Base-by-base conservation (phyloP, 2,113 vertebrate genomes). In the Glaucidium brasilianum region DNA sequence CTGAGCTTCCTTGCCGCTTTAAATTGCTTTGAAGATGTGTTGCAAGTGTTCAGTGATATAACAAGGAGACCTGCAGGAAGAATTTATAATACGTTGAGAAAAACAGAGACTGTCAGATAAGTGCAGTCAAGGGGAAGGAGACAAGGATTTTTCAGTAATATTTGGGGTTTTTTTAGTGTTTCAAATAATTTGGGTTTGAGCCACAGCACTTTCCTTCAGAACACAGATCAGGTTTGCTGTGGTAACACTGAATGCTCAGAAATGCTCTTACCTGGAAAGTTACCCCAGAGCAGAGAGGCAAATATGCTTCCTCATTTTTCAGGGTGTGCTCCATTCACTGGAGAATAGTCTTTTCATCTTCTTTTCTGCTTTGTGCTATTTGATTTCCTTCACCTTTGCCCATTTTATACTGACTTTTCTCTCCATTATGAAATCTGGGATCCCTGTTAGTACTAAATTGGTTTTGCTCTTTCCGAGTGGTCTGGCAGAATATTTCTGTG, bases 241-340 rank as follows among this genome's bases (percentile, higher is more conserved):
- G 9, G 22, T 52, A 7, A 25, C 5, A 9, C 10, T 20, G 37
- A 12, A 10, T 1, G 8, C 18, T 67, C n/a, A 8, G 34, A 14
- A 29, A 15, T 3, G 21, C 41, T 13, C 7, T 23, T 25, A 4
- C 17, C 60, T 29, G 7, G 0, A 7, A 17, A 34, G 37, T 34
- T 7, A 18, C 39, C 43, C 43, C 2, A 1, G 19, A 45, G 52
- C 43, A 8, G 37, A 41, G 37, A 41, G 11, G 9, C 27, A 11
- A 8, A 9, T 2, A 0, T 11, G 5, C 34, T 4, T 10, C 16
- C 25, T 49, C 2, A 1, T 50, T 13, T 15, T 19, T 26, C 26
- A 8, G n/a, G 23, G 30, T 5, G 30, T 4, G 13, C 29, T 50
- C 43, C 21, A 32, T 49, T 71, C 1, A 5, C 39, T 18, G 25